Base-by-base conservation (phyloP, 2,888 invertebrate genomes). In the Aphodius granarius region DNA sequence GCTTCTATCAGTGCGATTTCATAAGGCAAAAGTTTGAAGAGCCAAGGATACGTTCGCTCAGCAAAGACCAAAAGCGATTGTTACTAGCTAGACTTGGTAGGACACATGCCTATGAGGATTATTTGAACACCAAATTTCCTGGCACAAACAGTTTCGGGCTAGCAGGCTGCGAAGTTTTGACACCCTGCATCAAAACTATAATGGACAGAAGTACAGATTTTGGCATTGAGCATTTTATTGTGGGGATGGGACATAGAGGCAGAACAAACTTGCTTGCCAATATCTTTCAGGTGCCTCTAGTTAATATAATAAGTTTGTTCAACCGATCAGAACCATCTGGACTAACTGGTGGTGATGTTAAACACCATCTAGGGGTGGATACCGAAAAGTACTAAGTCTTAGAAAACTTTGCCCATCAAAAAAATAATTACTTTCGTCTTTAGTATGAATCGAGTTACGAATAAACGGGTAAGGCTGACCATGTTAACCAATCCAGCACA, bases 321-420 rank as follows among this genome's bases (percentile, higher is more conserved):
- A 62, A 73, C 13, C 20, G n/a, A 66, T 23, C 73, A 3, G 74
- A 77, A n/a, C 63, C 75, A 13, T 18, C 68, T 18, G 75, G 75
- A 15, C 65, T 70, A 92, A 94, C 94, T 62, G 94, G 94, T 75
- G 95, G 94, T 80, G 95, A 95, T 86, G 95, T 95, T 15, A 95
- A 95, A 85, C 94, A 95, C 86, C 95, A 95, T 85, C 88, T 95
- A 86, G 95, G 94, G 62, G 94, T 94, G 78, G 94, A 92, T 86
- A 92, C 94, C 85, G 95, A 97, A 13, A 92, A 96, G 77, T 88
- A 17, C 23, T 5, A 16, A 66, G 17, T 63, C n/a, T n/a, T n/a
- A n/a, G n/a, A 43, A 43, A 43, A 43, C 13, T 3, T 43, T 6
- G 43, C 43, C 6, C 43, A 6, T 43, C 13, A 2, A 19, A 62